Evolutionary conservation across 1,140 invertebrate species (phyloP).

Genomic region (Pseudachorutes palmiensis): DNA sequence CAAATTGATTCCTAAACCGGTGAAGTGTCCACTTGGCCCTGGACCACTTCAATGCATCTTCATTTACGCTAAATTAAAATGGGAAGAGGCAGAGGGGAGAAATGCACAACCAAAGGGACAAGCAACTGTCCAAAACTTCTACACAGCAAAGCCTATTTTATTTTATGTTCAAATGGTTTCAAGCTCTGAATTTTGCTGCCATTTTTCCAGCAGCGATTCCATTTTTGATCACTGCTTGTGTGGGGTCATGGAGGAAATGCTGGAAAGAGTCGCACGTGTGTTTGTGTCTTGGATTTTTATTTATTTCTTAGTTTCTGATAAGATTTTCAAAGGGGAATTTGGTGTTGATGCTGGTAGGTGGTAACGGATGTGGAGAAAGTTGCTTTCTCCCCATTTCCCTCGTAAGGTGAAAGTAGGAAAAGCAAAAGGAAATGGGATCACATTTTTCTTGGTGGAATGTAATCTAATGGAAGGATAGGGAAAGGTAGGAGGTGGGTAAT

Average conservation of each 20-base stretch:
- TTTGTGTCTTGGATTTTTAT: not conserved
- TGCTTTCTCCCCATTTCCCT: not conserved
- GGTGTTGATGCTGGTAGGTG: not conserved
- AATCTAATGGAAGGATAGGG: conserved; percentile 7
- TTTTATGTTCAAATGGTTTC: too few species aligned
- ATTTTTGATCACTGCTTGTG: too few species aligned
- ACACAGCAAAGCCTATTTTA: too few species aligned
- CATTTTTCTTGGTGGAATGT: conserved; percentile 5
- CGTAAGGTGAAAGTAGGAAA: not conserved
- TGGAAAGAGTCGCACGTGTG: too few species aligned
- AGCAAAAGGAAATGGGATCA: conserved; percentile 17
- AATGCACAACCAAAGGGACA: not conserved
- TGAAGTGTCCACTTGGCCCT: not conserved
- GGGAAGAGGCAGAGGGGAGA: conserved; percentile 1
- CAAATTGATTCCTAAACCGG: conserved; percentile 7
- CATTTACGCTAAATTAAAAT: conserved; percentile 2
- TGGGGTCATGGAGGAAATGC: too few species aligned
- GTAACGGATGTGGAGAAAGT: conserved; percentile 10
- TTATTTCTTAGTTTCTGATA: conserved; percentile 23
- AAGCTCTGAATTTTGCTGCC: too few species aligned
- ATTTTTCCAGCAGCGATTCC: too few species aligned
- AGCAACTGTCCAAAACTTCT: not conserved
- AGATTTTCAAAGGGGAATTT: conserved; percentile 1
- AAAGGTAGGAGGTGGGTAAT: not conserved
- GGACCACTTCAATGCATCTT: not conserved